Evolutionary conservation across 2,888 invertebrate genomes (phyloP), one percentile per base, ranked within the genome.

Genomic region (Andrena marginata): DNA sequence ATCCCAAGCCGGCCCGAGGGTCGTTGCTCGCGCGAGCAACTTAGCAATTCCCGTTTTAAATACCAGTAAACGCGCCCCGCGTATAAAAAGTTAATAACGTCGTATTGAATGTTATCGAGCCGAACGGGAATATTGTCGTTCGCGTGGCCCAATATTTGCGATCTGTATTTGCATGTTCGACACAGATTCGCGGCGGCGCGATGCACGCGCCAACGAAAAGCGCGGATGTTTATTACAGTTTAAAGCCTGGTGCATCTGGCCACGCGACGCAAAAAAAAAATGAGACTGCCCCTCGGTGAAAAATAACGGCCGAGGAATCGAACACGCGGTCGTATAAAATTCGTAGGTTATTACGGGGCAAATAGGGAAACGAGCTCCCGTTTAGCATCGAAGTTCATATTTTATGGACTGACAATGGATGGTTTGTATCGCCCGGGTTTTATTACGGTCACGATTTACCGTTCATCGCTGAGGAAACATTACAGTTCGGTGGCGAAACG

Each of bases 241-340:
- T 79, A 65, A 78, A 80, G 26, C 79, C 56, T 29, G 20, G 23
- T 62, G 64, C 69, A 79, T 78, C 69, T 78, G 79, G 56, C 29
- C 29, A n/a, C 29, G 59, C n/a, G 20, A 8, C 23, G 16, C 31
- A 35, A 69, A 68, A 35, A 59, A 33, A 63, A 78, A 35, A 65
- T 56, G 29, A 73, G 59, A 56, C 33, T 4, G 23, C 13, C 10
- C 7, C 10, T 10, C 31, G 35, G 5, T 2, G 16, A 29, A 26
- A 77, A 26, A 77, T 68, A 62, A 65, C 56, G 35, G 13, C 23
- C 31, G 33, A 59, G 64, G 26, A 56, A 77, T 59, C 16, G 49
- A 64, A 23, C 10, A 29, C 59, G 42, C 31, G 33, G 6, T 31
- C 35, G 31, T n/a, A n/a, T 77, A 48, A 75, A 63, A 56, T 64